Percentiles rank a stretch among this genome's conserved stretches.
Conservation (phyloP, 2,888 invertebrate species). For the Apoda limacodes region DNA sequence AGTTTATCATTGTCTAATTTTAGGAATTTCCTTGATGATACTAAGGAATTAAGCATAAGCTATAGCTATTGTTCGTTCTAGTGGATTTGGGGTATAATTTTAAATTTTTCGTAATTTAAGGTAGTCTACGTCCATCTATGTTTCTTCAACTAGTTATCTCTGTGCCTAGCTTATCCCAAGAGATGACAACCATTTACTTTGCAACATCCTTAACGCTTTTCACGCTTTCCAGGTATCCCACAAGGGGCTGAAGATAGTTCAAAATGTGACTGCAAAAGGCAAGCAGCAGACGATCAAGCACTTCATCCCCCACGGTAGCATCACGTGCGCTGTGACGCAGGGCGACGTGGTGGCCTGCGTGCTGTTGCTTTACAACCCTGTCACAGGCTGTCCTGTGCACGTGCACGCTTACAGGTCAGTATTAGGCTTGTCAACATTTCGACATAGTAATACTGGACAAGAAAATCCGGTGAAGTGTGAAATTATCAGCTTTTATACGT, state of each 20-base stretch:
- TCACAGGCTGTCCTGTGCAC: constrained; percentile 94
- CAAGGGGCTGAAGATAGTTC: constrained; percentile 95
- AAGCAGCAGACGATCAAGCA: constrained; percentile 85
- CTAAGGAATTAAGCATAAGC: too few species aligned
- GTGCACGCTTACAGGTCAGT: constrained; percentile 87
- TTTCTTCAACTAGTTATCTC: too few species aligned
- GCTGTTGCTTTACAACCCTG: constrained; percentile 91
- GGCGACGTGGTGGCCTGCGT: constrained; percentile 96
- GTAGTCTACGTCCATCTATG: too few species aligned
- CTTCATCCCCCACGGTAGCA: constrained; percentile 93
- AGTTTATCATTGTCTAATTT: too few species aligned
- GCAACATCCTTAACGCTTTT: too few species aligned
- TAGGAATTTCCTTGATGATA: too few species aligned
- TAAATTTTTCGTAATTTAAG: too few species aligned
- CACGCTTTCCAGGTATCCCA: constrained; percentile 76
- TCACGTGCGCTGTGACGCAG: constrained; percentile 90
- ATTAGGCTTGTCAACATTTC: constrained; percentile 8
- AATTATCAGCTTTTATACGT: neutral
- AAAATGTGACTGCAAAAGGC: constrained; percentile 72
- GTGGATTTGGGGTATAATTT: too few species aligned
- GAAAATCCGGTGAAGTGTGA: neutral
- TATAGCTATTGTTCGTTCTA: too few species aligned
- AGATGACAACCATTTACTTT: too few species aligned
- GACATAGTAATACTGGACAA: neutral
- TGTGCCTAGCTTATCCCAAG: too few species aligned